Conservation (phyloP, 1,140 invertebrate genomes). For the Leptestheria dahalacensis region DNA sequence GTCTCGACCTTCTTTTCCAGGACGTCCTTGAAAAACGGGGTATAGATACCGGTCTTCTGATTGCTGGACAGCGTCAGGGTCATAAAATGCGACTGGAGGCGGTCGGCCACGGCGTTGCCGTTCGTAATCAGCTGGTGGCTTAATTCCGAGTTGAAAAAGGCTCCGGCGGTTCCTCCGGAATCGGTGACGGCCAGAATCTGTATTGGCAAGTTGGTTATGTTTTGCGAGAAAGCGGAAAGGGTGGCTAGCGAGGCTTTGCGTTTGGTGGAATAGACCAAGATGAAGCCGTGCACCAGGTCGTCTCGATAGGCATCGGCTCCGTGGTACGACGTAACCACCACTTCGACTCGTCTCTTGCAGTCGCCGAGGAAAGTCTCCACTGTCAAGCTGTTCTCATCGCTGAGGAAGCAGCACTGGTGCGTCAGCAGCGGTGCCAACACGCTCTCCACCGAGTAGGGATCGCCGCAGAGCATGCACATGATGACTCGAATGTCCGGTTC, state of each 20-base stretch:
- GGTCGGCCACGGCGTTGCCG: conserved; percentile 80
- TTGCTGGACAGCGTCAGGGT: neutral
- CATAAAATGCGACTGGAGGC: conserved; percentile 38
- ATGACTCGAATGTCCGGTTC: conserved; percentile 80
- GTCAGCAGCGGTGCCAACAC: conserved; percentile 73
- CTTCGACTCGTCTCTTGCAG: conserved; percentile 74
- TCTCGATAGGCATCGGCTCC: conserved; percentile 81
- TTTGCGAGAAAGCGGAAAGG: conserved; percentile 82
- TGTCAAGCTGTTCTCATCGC: conserved; percentile 70
- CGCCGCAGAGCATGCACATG: conserved; percentile 94
- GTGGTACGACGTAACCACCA: conserved; percentile 89
- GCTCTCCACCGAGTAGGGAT: conserved; percentile 79
- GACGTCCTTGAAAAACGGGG: conserved; percentile 87
- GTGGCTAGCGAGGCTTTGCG: conserved; percentile 86
- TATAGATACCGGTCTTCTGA: conserved; percentile 74
- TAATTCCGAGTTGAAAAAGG: conserved; percentile 79
- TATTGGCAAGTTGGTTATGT: conserved; percentile 84
- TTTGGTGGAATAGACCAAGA: conserved; percentile 88
- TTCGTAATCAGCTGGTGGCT: conserved; percentile 82
- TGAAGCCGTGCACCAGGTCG: conserved; percentile 87
- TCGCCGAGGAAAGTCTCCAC: conserved; percentile 81
- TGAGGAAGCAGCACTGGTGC: conserved; percentile 73
- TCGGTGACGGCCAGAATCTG: conserved; percentile 89
- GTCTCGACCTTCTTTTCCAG: conserved; percentile 92
- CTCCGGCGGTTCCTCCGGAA: conserved; percentile 54